Conservation (phyloP, 2,113 vertebrate genomes). For the Formicarius rufipectus region DNA sequence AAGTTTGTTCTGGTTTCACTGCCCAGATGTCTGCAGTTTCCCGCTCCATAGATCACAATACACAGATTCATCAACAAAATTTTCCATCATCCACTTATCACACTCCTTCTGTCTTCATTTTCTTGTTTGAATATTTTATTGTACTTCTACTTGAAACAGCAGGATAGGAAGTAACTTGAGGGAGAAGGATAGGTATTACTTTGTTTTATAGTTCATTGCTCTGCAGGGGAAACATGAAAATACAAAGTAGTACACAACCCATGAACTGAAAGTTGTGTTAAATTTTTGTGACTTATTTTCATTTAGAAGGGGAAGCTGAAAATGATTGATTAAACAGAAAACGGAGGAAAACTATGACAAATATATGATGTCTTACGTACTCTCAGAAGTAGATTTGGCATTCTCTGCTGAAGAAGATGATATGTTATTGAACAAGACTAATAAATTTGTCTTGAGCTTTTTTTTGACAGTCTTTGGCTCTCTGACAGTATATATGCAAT, state of each 20-base stretch:
- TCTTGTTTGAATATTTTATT: slow-evolving; percentile 46
- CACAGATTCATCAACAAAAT: too few relatives aligned
- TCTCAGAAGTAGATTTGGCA: neutral
- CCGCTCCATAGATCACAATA: too few relatives aligned
- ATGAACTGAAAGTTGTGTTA: neutral
- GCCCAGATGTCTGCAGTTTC: too few relatives aligned
- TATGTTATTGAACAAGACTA: neutral
- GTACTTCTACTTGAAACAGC: neutral
- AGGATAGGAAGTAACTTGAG: slow-evolving; percentile 10
- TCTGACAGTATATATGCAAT: neutral
- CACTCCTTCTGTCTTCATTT: neutral
- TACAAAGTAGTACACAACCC: neutral
- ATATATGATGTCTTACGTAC: neutral
- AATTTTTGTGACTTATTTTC: neutral
- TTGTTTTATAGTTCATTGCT: slow-evolving; percentile 25
- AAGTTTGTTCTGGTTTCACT: too few relatives aligned
- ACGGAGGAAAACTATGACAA: neutral
- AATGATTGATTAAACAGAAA: neutral
- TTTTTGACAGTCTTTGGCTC: neutral
- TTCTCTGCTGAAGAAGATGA: neutral
- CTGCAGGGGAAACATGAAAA: slow-evolving; percentile 3
- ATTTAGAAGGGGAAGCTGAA: neutral
- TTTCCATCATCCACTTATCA: too few relatives aligned
- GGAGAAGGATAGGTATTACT: slow-evolving; percentile 18
- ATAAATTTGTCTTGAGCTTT: neutral